A percentile compares a stretch with the other conserved stretches of the same genome.
phyloP scores from a whole-genome alignment of 2,797 vertebrate species.

The Cheirogaleus major region DNA sequence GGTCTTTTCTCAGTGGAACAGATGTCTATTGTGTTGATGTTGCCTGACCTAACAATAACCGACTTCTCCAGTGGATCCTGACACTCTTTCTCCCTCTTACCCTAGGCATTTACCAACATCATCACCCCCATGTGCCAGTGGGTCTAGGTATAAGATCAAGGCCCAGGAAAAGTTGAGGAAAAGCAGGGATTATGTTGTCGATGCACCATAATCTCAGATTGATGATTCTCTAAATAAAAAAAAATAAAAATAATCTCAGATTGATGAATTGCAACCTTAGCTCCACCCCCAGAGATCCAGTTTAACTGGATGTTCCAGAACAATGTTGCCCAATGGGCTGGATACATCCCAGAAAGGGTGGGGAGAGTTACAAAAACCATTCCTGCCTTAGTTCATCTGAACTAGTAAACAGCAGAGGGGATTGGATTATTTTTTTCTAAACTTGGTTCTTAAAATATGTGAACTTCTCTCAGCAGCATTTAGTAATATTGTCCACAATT shows the following conservation, averaged over 20 bases:
- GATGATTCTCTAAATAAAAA: not conserved
- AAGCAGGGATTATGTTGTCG: not conserved
- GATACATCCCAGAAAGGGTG: constrained; percentile 17
- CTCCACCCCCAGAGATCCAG: constrained; percentile 33
- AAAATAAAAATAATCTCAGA: not conserved
- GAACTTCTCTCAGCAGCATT: not conserved
- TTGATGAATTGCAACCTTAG: not conserved
- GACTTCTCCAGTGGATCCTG: not conserved
- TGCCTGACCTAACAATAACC: not conserved
- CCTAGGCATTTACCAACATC: not conserved
- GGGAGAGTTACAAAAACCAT: constrained; percentile 15
- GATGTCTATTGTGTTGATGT: not conserved
- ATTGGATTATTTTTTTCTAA: not conserved
- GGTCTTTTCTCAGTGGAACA: not conserved
- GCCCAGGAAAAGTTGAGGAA: not conserved
- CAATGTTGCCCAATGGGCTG: not conserved
- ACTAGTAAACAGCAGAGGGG: not conserved
- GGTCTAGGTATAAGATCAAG: not conserved
- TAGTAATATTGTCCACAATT: not conserved
- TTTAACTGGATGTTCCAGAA: constrained; percentile 58
- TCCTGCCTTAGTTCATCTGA: not conserved
- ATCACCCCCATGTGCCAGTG: not conserved
- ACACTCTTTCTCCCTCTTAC: not conserved
- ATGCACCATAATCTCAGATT: not conserved
- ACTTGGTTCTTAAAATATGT: not conserved